Percentiles rank a stretch among this genome's conserved stretches.
phyloP scores from a whole-genome alignment of 2,797 vertebrate genomes.

The Spondyliosoma cantharus region DNA sequence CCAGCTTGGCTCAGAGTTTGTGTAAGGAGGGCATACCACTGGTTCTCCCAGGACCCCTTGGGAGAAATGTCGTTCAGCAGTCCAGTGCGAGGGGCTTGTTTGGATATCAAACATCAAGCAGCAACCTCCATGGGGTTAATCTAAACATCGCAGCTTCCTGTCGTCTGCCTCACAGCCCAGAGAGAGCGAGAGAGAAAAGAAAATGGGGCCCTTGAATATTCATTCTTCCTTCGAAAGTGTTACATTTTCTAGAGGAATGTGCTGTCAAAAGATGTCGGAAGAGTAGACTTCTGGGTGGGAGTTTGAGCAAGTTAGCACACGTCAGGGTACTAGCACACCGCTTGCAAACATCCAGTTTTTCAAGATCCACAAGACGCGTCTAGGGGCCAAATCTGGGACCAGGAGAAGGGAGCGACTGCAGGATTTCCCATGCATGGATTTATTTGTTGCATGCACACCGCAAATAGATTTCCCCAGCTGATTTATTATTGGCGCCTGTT shows the following conservation, averaged over 20 bases:
- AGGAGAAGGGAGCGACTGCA: conserved; percentile 42
- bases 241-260: conserved; percentile 24
- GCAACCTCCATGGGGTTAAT: conserved; percentile 75
- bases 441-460: conserved; percentile 54
- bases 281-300: conserved; percentile 21
- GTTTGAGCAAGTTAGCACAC: conserved; percentile 43
- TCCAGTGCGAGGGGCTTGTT: conserved; percentile 75
- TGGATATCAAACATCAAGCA: conserved; percentile 82
- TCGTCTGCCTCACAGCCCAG: conserved; percentile 57
- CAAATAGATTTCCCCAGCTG: conserved; percentile 64
- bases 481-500: conserved; percentile 61
- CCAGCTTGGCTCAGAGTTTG: conserved; percentile 66
- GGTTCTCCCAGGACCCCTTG: conserved; percentile 70
- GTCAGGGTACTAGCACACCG: conserved; percentile 21
- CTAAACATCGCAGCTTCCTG: conserved; percentile 80
- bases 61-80: conserved; percentile 69
- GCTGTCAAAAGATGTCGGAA: conserved; percentile 32
- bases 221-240: conserved; percentile 12
- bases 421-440: conserved; percentile 68
- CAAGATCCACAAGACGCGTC: conserved; percentile 33
- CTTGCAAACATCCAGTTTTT: conserved; percentile 59
- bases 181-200: conserved; percentile 9
- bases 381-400: conserved; percentile 37
- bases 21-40: conserved; percentile 68
- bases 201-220: conserved; percentile 17